These are phyloP conservation scores for Melanaphis sacchari DNA, from an alignment of 1,140 invertebrate genomes.

Conservation along the genomic window DNA sequence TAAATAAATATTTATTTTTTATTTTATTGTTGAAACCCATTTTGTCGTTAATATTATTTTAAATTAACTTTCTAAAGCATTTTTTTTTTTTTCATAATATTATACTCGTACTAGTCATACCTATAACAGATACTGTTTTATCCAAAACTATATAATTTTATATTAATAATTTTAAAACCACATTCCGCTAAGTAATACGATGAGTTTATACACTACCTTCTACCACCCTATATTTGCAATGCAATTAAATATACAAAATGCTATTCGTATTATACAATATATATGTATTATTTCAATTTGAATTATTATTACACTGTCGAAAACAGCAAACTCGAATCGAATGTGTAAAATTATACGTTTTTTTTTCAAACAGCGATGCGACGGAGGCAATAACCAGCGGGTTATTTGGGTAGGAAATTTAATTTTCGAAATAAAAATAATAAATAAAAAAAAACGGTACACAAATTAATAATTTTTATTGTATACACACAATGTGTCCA, in stretches of 20 bases:
- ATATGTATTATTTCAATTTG: neutral
- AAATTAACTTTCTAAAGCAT: neutral
- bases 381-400: neutral
- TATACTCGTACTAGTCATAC: neutral
- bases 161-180: neutral
- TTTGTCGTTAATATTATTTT: neutral
- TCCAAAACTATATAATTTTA: neutral
- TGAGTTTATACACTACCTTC: neutral
- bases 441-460: conserved; percentile 22
- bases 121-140: neutral
- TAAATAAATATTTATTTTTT: neutral
- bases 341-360: conserved; percentile 4
- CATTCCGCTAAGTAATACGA: neutral
- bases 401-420: conserved; percentile 43
- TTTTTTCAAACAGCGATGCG: neutral
- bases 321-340: neutral
- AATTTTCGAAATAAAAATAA: conserved; percentile 49
- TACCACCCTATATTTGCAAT: neutral
- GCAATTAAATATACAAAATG: neutral
- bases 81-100: neutral
- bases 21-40: neutral
- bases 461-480: conserved; percentile 52
- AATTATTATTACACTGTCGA: conserved; percentile 21
- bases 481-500: neutral
- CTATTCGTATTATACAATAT: neutral